Percentiles rank a stretch among this genome's conserved stretches.
Conservation (phyloP, 2,797 vertebrate species). For the Neosilurus mollespiculum region DNA sequence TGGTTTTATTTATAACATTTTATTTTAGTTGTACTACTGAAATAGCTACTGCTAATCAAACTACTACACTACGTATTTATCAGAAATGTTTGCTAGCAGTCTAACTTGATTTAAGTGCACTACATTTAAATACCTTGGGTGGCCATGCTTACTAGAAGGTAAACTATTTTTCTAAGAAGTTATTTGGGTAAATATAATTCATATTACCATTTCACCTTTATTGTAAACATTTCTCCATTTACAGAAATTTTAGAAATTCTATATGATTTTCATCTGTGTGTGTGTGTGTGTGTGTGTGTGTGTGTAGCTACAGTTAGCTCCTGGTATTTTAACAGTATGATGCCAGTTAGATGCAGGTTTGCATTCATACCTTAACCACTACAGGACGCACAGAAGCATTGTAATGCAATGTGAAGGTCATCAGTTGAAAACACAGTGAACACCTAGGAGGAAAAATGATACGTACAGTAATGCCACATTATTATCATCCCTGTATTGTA, state of each 20-base stretch:
- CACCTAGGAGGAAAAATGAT: slow-evolving; percentile 76
- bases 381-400: slow-evolving; percentile 69
- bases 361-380: slow-evolving; percentile 79
- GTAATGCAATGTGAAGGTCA: slow-evolving; percentile 88
- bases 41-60: neutral
- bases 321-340: neutral
- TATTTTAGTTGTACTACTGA: neutral
- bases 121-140: neutral
- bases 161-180: neutral
- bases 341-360: neutral
- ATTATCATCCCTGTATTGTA: neutral
- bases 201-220: neutral
- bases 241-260: neutral
- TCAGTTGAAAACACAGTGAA: slow-evolving; percentile 86
- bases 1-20: neutral
- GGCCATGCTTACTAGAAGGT: neutral
- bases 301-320: neutral
- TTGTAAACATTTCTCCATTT: neutral
- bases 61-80: neutral
- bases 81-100: neutral
- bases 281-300: neutral
- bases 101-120: neutral
- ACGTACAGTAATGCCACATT: neutral
- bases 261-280: no score
- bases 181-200: neutral